Conservation (phyloP, 2,888 invertebrate genomes). For the Cryptocephalus primarius region DNA sequence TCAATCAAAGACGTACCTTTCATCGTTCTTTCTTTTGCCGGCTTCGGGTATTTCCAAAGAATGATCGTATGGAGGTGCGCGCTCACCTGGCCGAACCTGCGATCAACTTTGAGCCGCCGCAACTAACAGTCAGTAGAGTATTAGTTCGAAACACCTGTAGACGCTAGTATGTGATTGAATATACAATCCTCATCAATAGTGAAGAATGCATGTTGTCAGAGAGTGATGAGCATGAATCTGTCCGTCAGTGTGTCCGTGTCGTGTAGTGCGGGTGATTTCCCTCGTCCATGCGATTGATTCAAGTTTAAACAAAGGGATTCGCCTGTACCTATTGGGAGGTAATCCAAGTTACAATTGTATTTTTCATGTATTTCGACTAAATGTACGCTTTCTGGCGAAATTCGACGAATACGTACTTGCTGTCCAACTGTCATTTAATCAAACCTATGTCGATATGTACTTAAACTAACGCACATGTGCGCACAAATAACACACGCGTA, state of each 20-base stretch:
- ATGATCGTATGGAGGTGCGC: slow-evolving; percentile 15
- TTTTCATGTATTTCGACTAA: no score
- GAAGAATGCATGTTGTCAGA: slow-evolving; percentile 28
- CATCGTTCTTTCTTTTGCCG: slow-evolving; percentile 18
- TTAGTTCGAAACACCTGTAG: slow-evolving; percentile 41
- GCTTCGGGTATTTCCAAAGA: slow-evolving; percentile 9
- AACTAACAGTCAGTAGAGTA: slow-evolving; percentile 40
- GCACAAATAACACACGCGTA: no score
- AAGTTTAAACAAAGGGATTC: slow-evolving; percentile 23
- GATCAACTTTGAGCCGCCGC: slow-evolving; percentile 28
- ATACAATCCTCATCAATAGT: slow-evolving; percentile 24
- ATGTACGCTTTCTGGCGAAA: no score
- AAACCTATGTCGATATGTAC: no score
- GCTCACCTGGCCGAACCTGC: slow-evolving; percentile 22
- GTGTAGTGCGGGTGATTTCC: slow-evolving; percentile 29
- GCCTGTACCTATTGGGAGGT: slow-evolving; percentile 1
- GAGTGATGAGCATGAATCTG: slow-evolving; percentile 28
- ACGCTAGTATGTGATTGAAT: slow-evolving; percentile 39
- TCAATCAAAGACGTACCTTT: slow-evolving; percentile 23
- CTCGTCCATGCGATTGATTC: slow-evolving; percentile 18
- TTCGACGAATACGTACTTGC: no score
- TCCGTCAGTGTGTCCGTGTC: slow-evolving; percentile 30
- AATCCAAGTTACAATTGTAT: no score
- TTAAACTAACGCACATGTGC: no score
- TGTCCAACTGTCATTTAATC: no score